These are phyloP conservation scores for Alentia gelatinosa DNA, from an alignment of 2,888 invertebrate species.

Conservation along the genomic window DNA sequence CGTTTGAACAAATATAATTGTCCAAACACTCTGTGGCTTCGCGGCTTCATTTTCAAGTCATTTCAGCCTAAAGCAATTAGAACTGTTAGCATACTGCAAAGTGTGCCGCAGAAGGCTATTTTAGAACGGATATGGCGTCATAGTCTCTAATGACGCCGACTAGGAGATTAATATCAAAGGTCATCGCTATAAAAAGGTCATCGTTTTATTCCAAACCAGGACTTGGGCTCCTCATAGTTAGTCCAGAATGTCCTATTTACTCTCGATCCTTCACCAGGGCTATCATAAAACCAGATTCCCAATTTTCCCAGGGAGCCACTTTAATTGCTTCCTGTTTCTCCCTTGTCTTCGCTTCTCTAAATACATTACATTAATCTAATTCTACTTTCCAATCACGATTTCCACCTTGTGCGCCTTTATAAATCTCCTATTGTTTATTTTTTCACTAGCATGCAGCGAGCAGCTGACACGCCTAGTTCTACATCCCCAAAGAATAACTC, in stretches of 20 bases:
- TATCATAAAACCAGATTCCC: background rate
- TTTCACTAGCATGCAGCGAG: too few species aligned
- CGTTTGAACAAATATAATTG: background rate
- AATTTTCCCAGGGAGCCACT: background rate
- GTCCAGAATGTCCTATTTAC: background rate
- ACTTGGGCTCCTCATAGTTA: background rate
- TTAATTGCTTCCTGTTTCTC: background rate
- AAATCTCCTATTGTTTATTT: too few species aligned
- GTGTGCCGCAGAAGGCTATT: background rate
- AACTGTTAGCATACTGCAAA: slow-evolving; percentile 9
- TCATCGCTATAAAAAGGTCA: background rate
- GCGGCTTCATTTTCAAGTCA: background rate
- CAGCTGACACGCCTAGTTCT: too few species aligned
- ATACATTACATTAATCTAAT: too few species aligned
- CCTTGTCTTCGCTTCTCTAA: too few species aligned
- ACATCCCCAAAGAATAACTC: background rate
- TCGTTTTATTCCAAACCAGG: background rate
- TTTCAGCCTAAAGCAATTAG: background rate
- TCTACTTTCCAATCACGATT: too few species aligned
- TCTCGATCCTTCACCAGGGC: background rate
- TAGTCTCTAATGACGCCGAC: background rate
- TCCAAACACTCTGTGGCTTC: background rate
- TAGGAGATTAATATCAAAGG: background rate
- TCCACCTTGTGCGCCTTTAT: too few species aligned
- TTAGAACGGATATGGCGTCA: background rate